phyloP scores from a whole-genome alignment of 2,888 invertebrate species.

The Aspidiotus rigidus region DNA sequence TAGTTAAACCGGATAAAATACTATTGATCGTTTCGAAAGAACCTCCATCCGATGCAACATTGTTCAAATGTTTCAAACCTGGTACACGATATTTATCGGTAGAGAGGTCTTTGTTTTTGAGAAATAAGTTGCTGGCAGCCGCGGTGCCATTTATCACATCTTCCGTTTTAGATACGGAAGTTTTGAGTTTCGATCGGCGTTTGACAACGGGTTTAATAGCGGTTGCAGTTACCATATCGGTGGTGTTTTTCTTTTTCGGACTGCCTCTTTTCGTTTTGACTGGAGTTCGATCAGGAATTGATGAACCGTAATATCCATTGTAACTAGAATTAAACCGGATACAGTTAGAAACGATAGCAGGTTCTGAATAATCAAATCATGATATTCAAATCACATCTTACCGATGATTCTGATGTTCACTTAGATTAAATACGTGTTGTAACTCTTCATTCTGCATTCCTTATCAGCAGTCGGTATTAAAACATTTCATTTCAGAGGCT shows the following conservation, averaged over 20 bases:
- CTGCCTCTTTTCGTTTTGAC: constrained; percentile 12
- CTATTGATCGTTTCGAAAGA: constrained; percentile 22
- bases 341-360: not conserved
- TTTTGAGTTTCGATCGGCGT: constrained; percentile 13
- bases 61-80: constrained; percentile 14
- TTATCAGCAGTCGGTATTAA: constrained; percentile 30
- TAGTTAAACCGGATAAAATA: constrained; percentile 11
- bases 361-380: not conserved
- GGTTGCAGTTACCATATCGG: constrained; percentile 23
- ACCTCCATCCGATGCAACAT: constrained; percentile 3
- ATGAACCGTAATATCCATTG: constrained; percentile 24
- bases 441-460: constrained; percentile 33
- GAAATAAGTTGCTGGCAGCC: constrained; percentile 11
- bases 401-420: constrained; percentile 30
- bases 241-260: constrained; percentile 25
- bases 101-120: constrained; percentile 14
- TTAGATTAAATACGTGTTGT: constrained; percentile 33
- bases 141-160: constrained; percentile 18
- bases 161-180: constrained; percentile 5
- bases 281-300: constrained; percentile 8
- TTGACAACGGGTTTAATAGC: constrained; percentile 4
- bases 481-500: constrained; percentile 15
- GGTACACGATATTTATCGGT: constrained; percentile 16
- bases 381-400: constrained; percentile 3
- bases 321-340: constrained; percentile 1